Evolutionary conservation across 1,140 invertebrate species (phyloP), one percentile per base, ranked within the genome.

Genomic region (Hermetia illucens): DNA sequence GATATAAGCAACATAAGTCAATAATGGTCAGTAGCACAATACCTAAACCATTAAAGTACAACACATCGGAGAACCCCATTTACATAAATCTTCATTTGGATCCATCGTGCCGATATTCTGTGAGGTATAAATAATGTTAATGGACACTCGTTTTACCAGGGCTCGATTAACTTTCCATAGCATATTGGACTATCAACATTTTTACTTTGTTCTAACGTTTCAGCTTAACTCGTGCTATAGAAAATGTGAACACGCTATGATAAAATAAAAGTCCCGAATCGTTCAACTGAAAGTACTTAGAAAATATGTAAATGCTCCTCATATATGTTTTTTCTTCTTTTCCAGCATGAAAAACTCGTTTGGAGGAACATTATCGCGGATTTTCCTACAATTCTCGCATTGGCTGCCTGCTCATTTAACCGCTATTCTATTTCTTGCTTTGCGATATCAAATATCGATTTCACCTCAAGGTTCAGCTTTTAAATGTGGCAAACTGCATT

Each of bases 71-170:
- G 29, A 47, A 53, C 44, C 49, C 55, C 15, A 53, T 68, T 2
- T 50, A 41, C n/a, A 46, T 77, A 1, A 64, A 61, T 43, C 37
- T 78, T 13, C 69, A 63, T 32, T 49, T 74, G 35, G 68, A 75
- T 56, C 68, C 73, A n/a, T 46, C 55, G 6, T 79, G 74, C 49
- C 57, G 58, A 12, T 77, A 77, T 50, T 49, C 48, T 40, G 62
- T 79, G 13, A 69, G 62, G 67, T 69, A 49, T 16, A 24, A 37
- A n/a, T 33, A 39, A 32, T 39, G 15, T 19, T 16, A 15, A 21
- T 31, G 16, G n/a, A n/a, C n/a, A n/a, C n/a, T n/a, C n/a, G n/a
- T n/a, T n/a, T n/a, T n/a, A n/a, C n/a, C n/a, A n/a, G n/a, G n/a
- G n/a, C n/a, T n/a, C n/a, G n/a, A n/a, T n/a, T n/a, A n/a, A n/a